A percentile compares a stretch with the other conserved stretches of the same genome.
Evolutionary conservation across 2,797 vertebrate genomes (phyloP).

Genomic region (Pseudochirops corinnae): DNA sequence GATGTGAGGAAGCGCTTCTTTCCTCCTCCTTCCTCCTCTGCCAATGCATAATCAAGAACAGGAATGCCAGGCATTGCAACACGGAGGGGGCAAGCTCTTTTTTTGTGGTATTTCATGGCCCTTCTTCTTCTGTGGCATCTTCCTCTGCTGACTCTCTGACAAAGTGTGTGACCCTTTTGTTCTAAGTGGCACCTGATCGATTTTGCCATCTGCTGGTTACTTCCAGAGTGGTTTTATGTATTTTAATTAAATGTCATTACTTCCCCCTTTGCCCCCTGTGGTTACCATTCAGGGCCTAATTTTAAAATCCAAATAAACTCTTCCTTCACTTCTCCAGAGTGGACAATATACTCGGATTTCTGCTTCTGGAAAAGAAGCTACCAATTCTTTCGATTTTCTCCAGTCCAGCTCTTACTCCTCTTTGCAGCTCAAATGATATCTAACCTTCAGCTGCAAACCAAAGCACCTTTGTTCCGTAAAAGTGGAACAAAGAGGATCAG

Average conservation of each 20-base stretch:
- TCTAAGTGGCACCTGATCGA: not conserved
- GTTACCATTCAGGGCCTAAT: not conserved
- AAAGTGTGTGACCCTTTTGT: not conserved
- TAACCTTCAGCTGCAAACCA: not conserved
- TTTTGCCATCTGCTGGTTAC: constrained; percentile 23
- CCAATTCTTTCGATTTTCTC: constrained; percentile 11
- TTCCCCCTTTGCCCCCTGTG: not conserved
- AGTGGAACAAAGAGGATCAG: not conserved
- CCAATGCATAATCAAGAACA: not conserved
- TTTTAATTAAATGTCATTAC: constrained; percentile 42
- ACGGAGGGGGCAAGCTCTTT: not conserved
- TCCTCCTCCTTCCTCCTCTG: not conserved
- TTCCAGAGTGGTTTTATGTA: constrained; percentile 6
- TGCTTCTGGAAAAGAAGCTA: not conserved
- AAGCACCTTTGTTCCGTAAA: not conserved
- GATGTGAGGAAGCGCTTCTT: not conserved
- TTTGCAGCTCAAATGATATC: not conserved
- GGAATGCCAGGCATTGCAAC: not conserved
- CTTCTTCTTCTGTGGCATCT: not conserved
- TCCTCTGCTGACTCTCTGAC: not conserved
- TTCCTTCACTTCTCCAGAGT: not conserved
- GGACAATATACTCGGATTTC: not conserved
- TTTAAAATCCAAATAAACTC: not conserved
- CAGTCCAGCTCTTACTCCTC: not conserved
- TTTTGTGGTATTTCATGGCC: not conserved